phyloP scores from a whole-genome alignment of 35 echinoderm and acorn worm genomes.

The Apostichopus parvimensis region DNA sequence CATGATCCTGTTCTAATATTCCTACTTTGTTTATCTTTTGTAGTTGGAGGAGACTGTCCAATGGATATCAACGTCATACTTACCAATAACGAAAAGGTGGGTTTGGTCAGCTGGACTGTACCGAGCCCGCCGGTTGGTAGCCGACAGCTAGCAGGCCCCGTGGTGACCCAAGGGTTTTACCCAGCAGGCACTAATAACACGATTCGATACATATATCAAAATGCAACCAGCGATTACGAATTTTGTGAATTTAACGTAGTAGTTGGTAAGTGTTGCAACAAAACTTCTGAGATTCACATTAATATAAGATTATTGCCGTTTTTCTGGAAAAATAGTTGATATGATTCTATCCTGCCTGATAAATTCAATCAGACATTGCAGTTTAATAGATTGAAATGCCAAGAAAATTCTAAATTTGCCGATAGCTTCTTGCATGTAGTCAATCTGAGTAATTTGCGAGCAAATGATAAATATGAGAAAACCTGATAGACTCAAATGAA shows the following conservation, averaged over 20 bases:
- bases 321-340: too few relatives aligned
- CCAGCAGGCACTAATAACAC: constrained; percentile 21
- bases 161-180: neutral
- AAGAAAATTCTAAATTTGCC: too few relatives aligned
- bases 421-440: too few relatives aligned
- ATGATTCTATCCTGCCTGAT: too few relatives aligned
- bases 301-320: too few relatives aligned
- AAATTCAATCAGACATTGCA: too few relatives aligned
- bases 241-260: neutral
- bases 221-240: neutral
- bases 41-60: constrained; percentile 14
- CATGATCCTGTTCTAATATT: too few relatives aligned
- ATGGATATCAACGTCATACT: constrained; percentile 7
- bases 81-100: neutral
- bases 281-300: too few relatives aligned
- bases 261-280: constrained; percentile 15
- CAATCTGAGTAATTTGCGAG: too few relatives aligned
- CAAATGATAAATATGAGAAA: too few relatives aligned
- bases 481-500: too few relatives aligned
- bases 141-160: neutral
- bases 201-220: constrained; percentile 21
- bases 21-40: neutral
- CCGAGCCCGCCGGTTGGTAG: neutral
- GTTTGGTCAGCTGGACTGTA: constrained; percentile 21
- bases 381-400: too few relatives aligned